Conservation (phyloP, 2,797 vertebrate genomes). For the Sebastes dallii region DNA sequence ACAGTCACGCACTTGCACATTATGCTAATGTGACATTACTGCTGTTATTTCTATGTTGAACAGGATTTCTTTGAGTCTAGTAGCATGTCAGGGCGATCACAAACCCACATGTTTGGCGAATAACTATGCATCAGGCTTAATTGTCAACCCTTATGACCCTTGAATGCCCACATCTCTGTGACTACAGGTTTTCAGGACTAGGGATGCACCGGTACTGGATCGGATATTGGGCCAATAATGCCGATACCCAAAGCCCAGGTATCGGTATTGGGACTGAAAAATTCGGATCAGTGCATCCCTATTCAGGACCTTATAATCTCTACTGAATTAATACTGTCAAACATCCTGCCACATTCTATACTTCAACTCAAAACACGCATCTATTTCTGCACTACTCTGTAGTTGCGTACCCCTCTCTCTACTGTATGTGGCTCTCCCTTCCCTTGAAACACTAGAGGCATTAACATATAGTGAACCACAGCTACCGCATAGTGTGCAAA, state of each 20-base stretch:
- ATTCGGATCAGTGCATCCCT: no score
- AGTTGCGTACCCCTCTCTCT: neutral
- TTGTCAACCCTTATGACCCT: neutral
- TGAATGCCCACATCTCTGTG: neutral
- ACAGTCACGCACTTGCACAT: neutral
- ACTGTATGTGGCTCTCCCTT: neutral
- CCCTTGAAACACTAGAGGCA: conserved; percentile 21
- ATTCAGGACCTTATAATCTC: neutral
- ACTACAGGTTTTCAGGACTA: neutral
- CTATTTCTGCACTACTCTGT: conserved; percentile 12
- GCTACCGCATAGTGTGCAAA: conserved; percentile 12
- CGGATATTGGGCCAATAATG: no score
- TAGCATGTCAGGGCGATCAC: neutral
- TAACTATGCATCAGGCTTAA: neutral
- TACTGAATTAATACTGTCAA: conserved; percentile 3
- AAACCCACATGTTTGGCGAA: neutral
- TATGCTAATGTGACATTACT: neutral
- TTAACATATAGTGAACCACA: conserved; percentile 36
- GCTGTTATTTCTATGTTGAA: conserved; percentile 7
- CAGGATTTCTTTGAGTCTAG: conserved; percentile 13
- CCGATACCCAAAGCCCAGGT: no score
- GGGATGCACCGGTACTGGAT: no score
- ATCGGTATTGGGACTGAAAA: no score
- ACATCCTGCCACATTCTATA: neutral
- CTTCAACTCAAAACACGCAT: neutral